phyloP scores from a whole-genome alignment of 2,797 vertebrate genomes.

The Pteropus rufus region DNA sequence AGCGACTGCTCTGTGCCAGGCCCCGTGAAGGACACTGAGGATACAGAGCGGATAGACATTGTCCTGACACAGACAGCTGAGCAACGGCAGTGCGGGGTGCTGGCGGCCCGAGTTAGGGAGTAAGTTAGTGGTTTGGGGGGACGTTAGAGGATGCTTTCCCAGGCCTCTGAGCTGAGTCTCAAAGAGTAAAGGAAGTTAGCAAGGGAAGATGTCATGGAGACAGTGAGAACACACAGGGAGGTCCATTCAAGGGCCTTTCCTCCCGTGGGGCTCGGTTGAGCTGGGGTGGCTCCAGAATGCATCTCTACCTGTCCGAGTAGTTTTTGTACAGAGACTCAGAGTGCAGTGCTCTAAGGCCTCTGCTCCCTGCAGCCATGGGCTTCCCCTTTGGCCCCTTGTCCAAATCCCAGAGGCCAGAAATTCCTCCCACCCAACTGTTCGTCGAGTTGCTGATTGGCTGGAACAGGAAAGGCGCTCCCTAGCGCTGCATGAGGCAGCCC shows the following conservation, averaged over 20 bases:
- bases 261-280: accelerated
- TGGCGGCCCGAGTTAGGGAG: background rate
- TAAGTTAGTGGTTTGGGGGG: background rate
- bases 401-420: background rate
- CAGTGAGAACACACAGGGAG: background rate
- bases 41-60: background rate
- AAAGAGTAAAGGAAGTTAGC: background rate
- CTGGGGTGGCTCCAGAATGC: background rate
- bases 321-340: background rate
- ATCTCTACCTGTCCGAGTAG: background rate
- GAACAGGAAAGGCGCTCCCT: background rate
- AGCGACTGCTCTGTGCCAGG: background rate
- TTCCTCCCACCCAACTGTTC: background rate
- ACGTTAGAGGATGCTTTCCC: background rate
- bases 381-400: background rate
- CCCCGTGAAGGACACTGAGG: background rate
- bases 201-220: background rate
- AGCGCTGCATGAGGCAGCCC: background rate
- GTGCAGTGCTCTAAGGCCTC: background rate
- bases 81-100: background rate
- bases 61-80: background rate
- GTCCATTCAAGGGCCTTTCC: background rate
- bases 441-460: accelerated
- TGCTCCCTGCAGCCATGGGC: background rate
- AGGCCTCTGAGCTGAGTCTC: background rate